phyloP scores from a whole-genome alignment of 1,140 invertebrate genomes.

The Ips nitidus region DNA sequence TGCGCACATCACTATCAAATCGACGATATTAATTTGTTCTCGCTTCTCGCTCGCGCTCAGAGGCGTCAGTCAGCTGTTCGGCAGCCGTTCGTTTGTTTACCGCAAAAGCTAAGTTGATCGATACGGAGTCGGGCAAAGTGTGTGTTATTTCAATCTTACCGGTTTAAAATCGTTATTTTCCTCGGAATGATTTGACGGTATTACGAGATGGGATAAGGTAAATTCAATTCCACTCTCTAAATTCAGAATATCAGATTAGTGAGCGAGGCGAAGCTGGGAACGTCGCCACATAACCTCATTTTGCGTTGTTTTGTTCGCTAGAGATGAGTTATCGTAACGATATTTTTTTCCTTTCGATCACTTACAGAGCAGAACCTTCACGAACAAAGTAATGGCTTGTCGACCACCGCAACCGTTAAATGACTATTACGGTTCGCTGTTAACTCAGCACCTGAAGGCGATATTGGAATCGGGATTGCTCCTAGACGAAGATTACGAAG shows the following conservation, averaged over 20 bases:
- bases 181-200: neutral
- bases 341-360: no score
- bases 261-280: neutral
- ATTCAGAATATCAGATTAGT: no score
- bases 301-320: neutral
- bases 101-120: conserved; percentile 20
- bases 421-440: conserved; percentile 20
- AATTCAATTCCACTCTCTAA: conserved; percentile 1
- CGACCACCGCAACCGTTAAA: neutral
- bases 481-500: conserved; percentile 38
- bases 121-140: conserved; percentile 11
- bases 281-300: neutral
- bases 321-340: neutral
- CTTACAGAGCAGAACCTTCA: neutral
- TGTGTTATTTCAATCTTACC: conserved; percentile 4
- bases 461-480: conserved; percentile 38
- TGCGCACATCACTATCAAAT: no score
- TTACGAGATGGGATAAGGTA: conserved; percentile 6
- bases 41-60: neutral
- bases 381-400: neutral
- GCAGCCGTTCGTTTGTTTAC: conserved; percentile 1
- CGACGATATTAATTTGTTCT: no score
- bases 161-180: conserved; percentile 1
- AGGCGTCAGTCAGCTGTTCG: conserved; percentile 24
- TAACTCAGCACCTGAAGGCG: conserved; percentile 24